A percentile compares a stretch with the other conserved stretches of the same genome.
Evolutionary conservation across 2,888 invertebrate species (phyloP).

Genomic region (Ophion ellenae): DNA sequence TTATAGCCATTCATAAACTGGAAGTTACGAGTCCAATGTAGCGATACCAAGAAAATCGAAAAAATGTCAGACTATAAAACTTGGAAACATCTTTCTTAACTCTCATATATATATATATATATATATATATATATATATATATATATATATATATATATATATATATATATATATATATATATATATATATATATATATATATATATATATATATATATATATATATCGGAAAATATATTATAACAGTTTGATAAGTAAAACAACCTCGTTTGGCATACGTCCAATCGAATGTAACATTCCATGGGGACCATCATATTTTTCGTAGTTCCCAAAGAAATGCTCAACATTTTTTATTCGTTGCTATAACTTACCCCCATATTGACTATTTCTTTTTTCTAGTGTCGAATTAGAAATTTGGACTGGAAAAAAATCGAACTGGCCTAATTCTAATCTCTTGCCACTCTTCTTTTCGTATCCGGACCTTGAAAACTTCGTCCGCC

Average conservation of each 20-base stretch:
- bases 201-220: too few species aligned
- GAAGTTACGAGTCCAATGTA: background rate
- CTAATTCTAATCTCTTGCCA: background rate
- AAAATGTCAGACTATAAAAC: background rate
- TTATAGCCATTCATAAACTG: conserved; percentile 5
- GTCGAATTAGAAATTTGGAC: background rate
- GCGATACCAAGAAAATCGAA: background rate
- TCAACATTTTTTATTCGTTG: background rate
- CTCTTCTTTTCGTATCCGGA: background rate
- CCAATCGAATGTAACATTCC: background rate
- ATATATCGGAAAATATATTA: background rate
- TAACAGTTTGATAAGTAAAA: background rate
- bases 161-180: too few species aligned
- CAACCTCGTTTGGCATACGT: background rate
- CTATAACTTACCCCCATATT: background rate
- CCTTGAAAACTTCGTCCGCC: background rate
- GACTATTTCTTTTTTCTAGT: background rate
- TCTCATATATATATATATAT: too few species aligned
- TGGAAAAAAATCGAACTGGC: background rate
- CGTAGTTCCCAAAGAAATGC: background rate
- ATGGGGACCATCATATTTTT: background rate
- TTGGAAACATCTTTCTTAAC: background rate
- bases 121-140: too few species aligned
- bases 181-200: too few species aligned
- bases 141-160: too few species aligned